Evolutionary conservation across 2,888 invertebrate genomes (phyloP), one percentile per base, ranked within the genome.

Genomic region (Cerastoderma edule): DNA sequence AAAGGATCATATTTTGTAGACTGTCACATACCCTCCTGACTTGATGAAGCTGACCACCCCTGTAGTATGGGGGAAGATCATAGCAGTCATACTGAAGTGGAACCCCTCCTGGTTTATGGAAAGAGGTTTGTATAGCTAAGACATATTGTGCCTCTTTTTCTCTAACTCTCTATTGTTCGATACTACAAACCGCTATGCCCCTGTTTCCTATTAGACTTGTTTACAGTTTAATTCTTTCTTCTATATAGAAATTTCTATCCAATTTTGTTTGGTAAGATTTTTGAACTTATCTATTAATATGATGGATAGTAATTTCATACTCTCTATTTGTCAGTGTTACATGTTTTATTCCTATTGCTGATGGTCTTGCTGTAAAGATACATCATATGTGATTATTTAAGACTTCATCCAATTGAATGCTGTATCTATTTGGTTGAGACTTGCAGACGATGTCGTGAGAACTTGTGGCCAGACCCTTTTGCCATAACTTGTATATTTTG

Each of bases 91-190:
- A 8, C 76, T 89, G 30, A 75, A 73, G 22, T 89, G 88, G 88
- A 85, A 83, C 39, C 79, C 87, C 0, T 46, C 35, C 8, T 89
- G 89, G 89, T 75, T 89, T 66, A 68, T 73, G 13, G 81, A 81
- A 64, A 73, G 57, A 82, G 80, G 87, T 86, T 70, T 39, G 75
- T 56, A 8, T 24, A 48, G 33, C 22, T 50, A n/a, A 16, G 22
- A 50, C 22, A n/a, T n/a, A n/a, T n/a, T n/a, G n/a, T n/a, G n/a
- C n/a, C n/a, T n/a, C n/a, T n/a, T n/a, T 39, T 39, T 39, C 8
- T 39, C 16, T 8, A 39, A 39, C 16, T 8, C 8, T 39, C 16
- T 10, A 8, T 8, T 39, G 39, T 39, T 10, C 10, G 39, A 39
- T 39, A 10, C 16, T 39, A 10, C 16, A 39, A 8, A 10, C 39